Percentiles rank a stretch among this genome's conserved stretches.
Evolutionary conservation across 2,113 vertebrate species (phyloP).

Genomic region (Grammomys surdaster): DNA sequence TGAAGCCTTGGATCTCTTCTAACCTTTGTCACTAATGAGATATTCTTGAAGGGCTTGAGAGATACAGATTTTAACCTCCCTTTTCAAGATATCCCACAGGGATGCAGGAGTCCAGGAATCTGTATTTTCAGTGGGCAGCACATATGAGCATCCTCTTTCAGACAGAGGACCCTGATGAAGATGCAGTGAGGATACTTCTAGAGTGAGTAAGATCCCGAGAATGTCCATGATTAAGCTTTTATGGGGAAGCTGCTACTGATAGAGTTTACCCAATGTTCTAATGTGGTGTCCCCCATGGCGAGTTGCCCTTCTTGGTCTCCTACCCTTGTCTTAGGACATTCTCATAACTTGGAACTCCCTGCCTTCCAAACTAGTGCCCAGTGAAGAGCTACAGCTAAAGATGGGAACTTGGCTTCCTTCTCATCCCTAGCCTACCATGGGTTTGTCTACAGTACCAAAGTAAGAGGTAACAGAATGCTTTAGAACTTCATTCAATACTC

Average conservation of each 20-base stretch:
- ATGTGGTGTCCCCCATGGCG: neutral
- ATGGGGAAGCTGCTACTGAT: neutral
- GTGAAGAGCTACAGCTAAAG: neutral
- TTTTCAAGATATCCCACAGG: neutral
- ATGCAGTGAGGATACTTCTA: neutral
- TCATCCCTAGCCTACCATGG: neutral
- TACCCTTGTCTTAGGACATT: neutral
- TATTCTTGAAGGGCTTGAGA: neutral
- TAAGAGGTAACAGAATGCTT: neutral
- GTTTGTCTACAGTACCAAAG: neutral
- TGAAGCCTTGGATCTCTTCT: neutral
- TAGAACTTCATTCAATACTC: neutral
- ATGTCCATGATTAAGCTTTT: neutral
- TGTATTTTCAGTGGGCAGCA: neutral
- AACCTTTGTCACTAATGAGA: neutral
- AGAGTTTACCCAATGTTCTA: neutral
- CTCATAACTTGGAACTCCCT: neutral
- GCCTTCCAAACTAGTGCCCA: neutral
- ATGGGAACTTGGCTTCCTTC: neutral
- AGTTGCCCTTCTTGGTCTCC: accelerated
- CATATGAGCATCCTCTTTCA: neutral
- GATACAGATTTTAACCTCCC: neutral
- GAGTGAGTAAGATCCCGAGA: neutral
- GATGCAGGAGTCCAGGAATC: neutral
- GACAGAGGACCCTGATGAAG: neutral